phyloP scores from a whole-genome alignment of 2,888 invertebrate species.

The Rhorus exstirpatorius region DNA sequence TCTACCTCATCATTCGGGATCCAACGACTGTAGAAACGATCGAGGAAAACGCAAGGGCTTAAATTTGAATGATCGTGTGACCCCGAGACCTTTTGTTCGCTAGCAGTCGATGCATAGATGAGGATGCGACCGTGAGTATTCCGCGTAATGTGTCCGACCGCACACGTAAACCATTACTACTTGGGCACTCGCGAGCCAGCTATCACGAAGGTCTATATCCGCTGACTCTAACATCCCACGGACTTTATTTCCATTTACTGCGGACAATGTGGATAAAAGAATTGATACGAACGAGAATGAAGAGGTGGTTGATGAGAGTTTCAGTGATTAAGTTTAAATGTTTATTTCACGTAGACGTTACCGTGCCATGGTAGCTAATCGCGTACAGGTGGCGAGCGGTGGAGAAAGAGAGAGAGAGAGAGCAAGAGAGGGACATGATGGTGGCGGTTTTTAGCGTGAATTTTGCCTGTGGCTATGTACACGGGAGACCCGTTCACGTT shows the following conservation, averaged over 20 bases:
- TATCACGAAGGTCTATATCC: conserved; percentile 25
- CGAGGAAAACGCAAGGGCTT: too few relatives aligned
- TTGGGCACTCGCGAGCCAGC: conserved; percentile 9
- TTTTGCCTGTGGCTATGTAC: conserved; percentile 43
- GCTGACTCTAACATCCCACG: neutral
- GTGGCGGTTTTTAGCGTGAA: conserved; percentile 46
- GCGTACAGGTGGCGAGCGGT: neutral
- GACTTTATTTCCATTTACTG: conserved; percentile 5
- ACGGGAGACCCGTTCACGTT: conserved; percentile 37
- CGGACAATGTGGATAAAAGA: conserved; percentile 41
- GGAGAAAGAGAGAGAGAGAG: neutral
- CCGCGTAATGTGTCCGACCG: neutral
- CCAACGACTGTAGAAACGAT: neutral
- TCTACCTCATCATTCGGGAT: neutral
- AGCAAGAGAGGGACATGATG: neutral
- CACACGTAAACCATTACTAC: conserved; percentile 19
- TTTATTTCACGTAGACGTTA: conserved; percentile 52
- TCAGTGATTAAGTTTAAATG: conserved; percentile 36
- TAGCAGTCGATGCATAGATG: neutral
- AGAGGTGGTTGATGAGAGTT: conserved; percentile 12
- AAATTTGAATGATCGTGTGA: neutral
- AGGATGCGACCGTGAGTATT: neutral
- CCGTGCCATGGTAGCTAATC: conserved; percentile 25
- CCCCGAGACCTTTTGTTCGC: neutral
- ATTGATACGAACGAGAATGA: conserved; percentile 39